Conservation (phyloP, 2,888 invertebrate genomes). For the Hydriomena furcata region DNA sequence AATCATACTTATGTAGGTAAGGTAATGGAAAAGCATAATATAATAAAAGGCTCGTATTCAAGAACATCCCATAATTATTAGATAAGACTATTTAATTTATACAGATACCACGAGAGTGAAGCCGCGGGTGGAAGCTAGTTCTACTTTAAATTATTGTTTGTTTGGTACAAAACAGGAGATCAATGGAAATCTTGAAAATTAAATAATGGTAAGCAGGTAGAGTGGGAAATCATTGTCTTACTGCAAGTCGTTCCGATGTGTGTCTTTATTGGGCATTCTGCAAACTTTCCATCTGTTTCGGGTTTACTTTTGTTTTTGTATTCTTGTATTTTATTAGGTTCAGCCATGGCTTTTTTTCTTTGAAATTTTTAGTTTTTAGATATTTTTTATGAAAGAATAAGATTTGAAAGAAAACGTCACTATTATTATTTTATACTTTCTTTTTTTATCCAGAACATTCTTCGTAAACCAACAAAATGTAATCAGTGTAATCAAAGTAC, state of each 20-base stretch:
- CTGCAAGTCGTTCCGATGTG: slow-evolving; percentile 6
- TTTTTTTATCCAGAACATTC: neutral
- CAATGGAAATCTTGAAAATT: too few species aligned
- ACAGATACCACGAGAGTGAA: too few species aligned
- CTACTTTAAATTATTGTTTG: too few species aligned
- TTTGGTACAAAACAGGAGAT: too few species aligned
- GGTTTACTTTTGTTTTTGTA: neutral
- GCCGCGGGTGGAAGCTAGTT: too few species aligned
- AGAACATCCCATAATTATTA: too few species aligned
- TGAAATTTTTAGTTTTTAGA: neutral
- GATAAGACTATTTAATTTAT: too few species aligned
- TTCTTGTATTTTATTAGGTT: slow-evolving; percentile 1
- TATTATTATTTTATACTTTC: too few species aligned
- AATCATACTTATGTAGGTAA: too few species aligned
- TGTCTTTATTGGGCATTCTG: slow-evolving; percentile 4
- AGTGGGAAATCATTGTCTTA: neutral
- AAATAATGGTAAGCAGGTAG: too few species aligned
- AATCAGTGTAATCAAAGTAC: neutral
- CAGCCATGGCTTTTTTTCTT: slow-evolving; percentile 3
- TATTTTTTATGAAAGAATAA: neutral
- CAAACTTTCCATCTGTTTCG: slow-evolving; percentile 1
- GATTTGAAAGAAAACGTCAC: neutral
- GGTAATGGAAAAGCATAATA: too few species aligned
- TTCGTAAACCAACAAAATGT: neutral
- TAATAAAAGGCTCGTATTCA: too few species aligned